Evolutionary conservation across 2,113 vertebrate genomes (phyloP), one percentile per base, ranked within the genome.

Genomic region (Colistium nudipinnis): DNA sequence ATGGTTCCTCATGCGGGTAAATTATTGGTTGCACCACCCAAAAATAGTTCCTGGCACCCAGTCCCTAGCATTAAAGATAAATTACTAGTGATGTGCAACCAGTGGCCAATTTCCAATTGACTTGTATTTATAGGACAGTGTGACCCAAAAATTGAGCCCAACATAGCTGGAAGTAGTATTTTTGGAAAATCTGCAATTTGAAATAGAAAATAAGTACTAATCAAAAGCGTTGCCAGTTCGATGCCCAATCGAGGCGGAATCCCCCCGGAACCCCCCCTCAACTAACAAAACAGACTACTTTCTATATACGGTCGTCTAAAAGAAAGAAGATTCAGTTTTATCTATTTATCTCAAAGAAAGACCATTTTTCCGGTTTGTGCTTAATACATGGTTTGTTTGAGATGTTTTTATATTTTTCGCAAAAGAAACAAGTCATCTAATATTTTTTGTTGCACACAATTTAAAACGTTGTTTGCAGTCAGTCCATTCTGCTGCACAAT

Each of bases 91-190:
- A 28, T 81, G 61, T 41, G 19, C 47, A 56, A 62, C 62, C 38
- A 63, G 24, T 51, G 53, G 17, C 59, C 75, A 6, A 36, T 62
- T 59, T 63, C 66, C 14, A 74, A 74, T n/a, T n/a, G 19, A 43
- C 36, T 10, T 43, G 57, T 83, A 72, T 72, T 88, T 84, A 68
- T 43, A 75, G 76, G 36, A 4, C 39, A n/a, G 9, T 12, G 62
- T 39, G 68, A 56, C 65, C 41, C 66, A 61, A 76, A n/a, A 72
- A 76, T 2, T 4, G 51, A 48, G 20, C 38, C 35, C 1, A 1
- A 10, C 4, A 7, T 13, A 49, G 25, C 65, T 52, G 17, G 28
- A 75, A 83, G 71, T 52, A 44, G 60, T 3, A 10, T 7, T 57
- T 63, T 43, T 6, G n/a, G 33, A 49, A 62, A 66, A 31, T 3